These are phyloP conservation scores for Aurelia coerulea DNA, from an alignment of 30 jellyfish, hydroid and myxozoan genomes.

Conservation along the genomic window DNA sequence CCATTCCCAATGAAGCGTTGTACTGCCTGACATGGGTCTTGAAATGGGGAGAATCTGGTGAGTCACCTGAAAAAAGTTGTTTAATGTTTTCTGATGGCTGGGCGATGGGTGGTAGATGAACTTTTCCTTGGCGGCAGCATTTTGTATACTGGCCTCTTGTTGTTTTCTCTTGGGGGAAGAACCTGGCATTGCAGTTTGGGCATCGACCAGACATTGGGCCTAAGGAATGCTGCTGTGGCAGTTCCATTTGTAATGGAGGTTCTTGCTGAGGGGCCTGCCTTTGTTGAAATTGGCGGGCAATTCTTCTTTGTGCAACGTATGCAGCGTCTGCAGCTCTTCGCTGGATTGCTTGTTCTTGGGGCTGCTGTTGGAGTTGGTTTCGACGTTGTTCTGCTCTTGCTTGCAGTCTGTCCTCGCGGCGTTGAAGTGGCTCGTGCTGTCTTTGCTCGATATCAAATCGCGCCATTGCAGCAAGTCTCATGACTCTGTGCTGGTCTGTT, in stretches of 20 bases:
- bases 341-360: background rate
- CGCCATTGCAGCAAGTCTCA: no score
- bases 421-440: background rate
- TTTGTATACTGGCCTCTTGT: background rate
- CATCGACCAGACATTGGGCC: background rate
- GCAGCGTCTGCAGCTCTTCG: no score
- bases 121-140: background rate
- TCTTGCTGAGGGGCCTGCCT: no score
- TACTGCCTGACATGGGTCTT: background rate
- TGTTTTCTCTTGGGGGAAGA: background rate
- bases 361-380: no score
- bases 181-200: background rate
- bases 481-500: no score
- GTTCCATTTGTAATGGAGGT: background rate
- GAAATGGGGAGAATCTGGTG: background rate
- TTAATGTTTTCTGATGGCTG: background rate
- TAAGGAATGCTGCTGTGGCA: background rate
- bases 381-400: background rate
- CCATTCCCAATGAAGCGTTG: background rate
- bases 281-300: no score
- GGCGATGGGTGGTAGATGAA: background rate
- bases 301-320: no score
- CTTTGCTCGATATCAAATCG: no score
- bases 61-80: background rate
- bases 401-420: background rate